Conservation (phyloP, 2,888 invertebrate species). For the Helicoverpa assulta region DNA sequence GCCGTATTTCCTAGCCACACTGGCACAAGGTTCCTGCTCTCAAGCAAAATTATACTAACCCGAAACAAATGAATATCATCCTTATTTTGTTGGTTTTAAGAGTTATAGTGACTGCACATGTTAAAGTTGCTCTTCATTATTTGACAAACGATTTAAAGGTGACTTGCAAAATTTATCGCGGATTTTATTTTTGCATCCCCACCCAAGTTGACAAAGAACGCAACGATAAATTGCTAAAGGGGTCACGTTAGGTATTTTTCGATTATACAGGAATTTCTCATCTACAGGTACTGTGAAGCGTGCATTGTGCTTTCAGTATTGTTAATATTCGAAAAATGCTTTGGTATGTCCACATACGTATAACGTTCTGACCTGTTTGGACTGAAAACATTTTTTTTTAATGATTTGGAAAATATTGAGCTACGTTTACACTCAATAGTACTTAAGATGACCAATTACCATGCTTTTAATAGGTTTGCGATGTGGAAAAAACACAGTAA, state of each 20-base stretch:
- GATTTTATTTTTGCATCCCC: conserved; percentile 82
- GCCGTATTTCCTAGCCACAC: conserved; percentile 78
- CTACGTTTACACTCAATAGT: no score
- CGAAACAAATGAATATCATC: conserved; percentile 50
- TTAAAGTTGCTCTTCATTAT: conserved; percentile 72
- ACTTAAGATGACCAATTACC: no score
- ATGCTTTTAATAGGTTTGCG: no score
- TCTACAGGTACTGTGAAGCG: conserved; percentile 38
- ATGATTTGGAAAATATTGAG: no score
- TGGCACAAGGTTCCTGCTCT: conserved; percentile 72
- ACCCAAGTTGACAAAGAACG: conserved; percentile 79
- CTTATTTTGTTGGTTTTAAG: conserved; percentile 52
- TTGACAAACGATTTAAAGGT: conserved; percentile 86
- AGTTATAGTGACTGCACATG: conserved; percentile 38
- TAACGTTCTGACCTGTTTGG: no score
- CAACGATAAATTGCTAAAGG: conserved; percentile 79
- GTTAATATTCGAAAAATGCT: conserved; percentile 33
- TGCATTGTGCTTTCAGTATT: conserved; percentile 46
- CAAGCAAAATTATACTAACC: conserved; percentile 45
- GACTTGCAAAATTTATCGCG: conserved; percentile 83
- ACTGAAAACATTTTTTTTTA: no score
- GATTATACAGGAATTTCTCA: conserved; percentile 64
- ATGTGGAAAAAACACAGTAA: no score
- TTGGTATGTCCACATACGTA: not conserved
- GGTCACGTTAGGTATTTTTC: conserved; percentile 75